Conservation (phyloP, 2,888 invertebrate species). For the Antitype chi region DNA sequence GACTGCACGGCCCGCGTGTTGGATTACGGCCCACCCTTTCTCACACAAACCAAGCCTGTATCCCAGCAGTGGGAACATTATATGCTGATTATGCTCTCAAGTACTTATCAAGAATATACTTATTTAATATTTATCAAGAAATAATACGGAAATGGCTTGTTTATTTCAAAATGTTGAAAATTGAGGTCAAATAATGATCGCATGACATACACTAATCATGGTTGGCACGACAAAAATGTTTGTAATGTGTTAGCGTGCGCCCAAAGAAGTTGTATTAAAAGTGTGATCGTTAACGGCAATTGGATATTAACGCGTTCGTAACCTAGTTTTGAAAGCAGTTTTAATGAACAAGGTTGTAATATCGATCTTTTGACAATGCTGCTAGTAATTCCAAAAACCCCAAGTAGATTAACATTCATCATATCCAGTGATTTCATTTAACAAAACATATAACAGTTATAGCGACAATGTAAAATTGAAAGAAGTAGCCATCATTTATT, state of each 20-base stretch:
- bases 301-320: neutral
- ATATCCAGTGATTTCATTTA: neutral
- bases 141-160: constrained; percentile 19
- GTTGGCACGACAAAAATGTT: neutral
- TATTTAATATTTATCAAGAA: too few species aligned
- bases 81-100: neutral
- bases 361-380: neutral
- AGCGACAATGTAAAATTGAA: neutral
- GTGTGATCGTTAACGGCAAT: neutral
- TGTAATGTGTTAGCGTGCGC: constrained; percentile 7
- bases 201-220: constrained; percentile 19
- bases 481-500: neutral
- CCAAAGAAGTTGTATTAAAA: constrained; percentile 1
- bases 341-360: neutral
- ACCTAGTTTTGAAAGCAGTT: neutral
- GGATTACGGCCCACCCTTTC: neutral
- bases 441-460: neutral
- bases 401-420: neutral
- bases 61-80: neutral
- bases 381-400: neutral
- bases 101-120: too few species aligned
- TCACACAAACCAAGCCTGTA: too few species aligned
- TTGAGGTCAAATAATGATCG: constrained; percentile 24
- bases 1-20: neutral
- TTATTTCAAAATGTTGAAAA: constrained; percentile 10